Evolutionary conservation across 2,797 vertebrate genomes (phyloP).

Genomic region (Poeciliopsis gracilis): DNA sequence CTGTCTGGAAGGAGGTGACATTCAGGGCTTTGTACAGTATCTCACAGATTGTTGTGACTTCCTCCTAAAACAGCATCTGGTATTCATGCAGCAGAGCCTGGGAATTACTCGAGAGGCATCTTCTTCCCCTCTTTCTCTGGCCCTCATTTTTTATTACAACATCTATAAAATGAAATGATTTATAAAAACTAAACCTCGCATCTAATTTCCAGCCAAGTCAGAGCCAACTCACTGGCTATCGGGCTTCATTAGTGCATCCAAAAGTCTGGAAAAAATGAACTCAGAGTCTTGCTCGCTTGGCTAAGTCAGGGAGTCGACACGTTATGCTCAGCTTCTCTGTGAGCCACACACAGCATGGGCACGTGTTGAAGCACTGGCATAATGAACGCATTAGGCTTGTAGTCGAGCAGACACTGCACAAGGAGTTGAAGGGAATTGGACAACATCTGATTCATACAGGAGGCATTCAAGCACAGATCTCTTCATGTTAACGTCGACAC

Average conservation of each 20-base stretch:
- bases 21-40: conserved; percentile 27
- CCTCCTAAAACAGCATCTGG: conserved; percentile 32
- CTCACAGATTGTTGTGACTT: conserved; percentile 31
- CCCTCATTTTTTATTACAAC: conserved; percentile 6
- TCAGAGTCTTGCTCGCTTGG: conserved; percentile 25
- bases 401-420: conserved; percentile 18
- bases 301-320: conserved; percentile 28
- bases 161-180: conserved; percentile 18
- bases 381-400: conserved; percentile 31
- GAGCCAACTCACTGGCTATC: conserved; percentile 21
- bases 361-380: conserved; percentile 36
- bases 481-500: conserved; percentile 4
- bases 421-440: conserved; percentile 17
- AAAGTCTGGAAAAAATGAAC: conserved; percentile 40
- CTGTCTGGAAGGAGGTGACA: conserved; percentile 33
- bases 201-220: background rate
- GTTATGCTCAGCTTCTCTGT: conserved; percentile 31
- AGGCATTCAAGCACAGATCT: conserved; percentile 5
- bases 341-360: conserved; percentile 29
- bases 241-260: conserved; percentile 6
- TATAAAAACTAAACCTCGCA: conserved; percentile 7
- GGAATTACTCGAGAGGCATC: conserved; percentile 39
- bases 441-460: conserved; percentile 22
- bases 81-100: conserved; percentile 56
- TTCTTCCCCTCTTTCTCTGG: conserved; percentile 17